Evolutionary conservation across 2,888 invertebrate species (phyloP).

Genomic region (Drosophila melanosoma): DNA sequence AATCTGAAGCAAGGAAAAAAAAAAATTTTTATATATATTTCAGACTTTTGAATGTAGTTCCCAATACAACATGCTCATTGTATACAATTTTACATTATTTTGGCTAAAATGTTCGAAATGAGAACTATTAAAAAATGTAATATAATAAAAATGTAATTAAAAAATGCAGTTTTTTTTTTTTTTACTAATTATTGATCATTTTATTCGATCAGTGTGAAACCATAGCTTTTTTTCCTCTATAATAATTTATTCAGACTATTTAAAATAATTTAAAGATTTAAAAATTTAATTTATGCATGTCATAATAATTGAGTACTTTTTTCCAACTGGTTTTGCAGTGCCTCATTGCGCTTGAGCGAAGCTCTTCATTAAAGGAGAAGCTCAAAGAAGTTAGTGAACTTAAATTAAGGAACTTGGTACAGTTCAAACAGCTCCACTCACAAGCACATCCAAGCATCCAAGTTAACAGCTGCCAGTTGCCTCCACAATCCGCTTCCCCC

Average conservation of each 20-base stretch:
- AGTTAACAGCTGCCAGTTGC: constrained; percentile 22
- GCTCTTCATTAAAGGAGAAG: constrained; percentile 12
- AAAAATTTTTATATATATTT: background rate
- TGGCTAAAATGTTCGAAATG: background rate
- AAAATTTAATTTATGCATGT: too few species aligned
- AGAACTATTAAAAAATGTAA: background rate
- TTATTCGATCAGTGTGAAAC: background rate
- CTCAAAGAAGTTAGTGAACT: constrained; percentile 10
- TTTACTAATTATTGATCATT: background rate
- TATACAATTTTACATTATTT: background rate
- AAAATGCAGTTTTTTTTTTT: background rate
- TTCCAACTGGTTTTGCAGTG: constrained; percentile 6
- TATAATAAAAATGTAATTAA: background rate
- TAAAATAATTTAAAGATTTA: too few species aligned
- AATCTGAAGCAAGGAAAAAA: background rate
- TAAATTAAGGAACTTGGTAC: constrained; percentile 20
- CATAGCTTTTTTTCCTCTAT: background rate
- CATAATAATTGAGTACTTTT: background rate
- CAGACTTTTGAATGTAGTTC: background rate
- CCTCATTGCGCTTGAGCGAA: background rate
- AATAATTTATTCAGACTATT: background rate
- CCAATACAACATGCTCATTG: background rate
- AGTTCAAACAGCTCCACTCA: constrained; percentile 18
- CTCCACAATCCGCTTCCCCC: background rate
- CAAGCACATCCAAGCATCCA: background rate